phyloP scores from a whole-genome alignment of 2,113 vertebrate species.

The Myiozetetes cayanensis region DNA sequence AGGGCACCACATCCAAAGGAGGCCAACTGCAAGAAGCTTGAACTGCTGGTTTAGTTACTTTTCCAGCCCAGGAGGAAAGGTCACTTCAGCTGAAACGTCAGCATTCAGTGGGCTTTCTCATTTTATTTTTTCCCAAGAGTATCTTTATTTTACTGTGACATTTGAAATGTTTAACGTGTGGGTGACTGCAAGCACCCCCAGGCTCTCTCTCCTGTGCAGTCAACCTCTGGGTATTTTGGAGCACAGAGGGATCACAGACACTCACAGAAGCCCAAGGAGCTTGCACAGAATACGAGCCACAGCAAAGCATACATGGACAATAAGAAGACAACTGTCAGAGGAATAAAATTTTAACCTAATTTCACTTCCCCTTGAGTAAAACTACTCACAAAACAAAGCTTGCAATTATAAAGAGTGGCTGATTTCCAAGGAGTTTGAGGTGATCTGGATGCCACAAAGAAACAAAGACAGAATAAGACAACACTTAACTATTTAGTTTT shows the following conservation, averaged over 20 bases:
- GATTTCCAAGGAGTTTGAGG: neutral
- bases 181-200: neutral
- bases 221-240: neutral
- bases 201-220: neutral
- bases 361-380: neutral
- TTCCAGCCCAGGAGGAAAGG: neutral
- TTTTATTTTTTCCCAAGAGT: neutral
- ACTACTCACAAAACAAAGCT: neutral
- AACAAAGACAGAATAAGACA: neutral
- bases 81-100: neutral
- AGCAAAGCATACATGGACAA: neutral
- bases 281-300: neutral
- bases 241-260: neutral
- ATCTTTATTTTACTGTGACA: neutral
- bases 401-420: neutral
- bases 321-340: neutral
- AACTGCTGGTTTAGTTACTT: neutral
- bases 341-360: neutral
- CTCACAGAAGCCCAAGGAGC: neutral
- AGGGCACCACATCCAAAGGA: neutral
- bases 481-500: neutral
- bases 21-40: fast-evolving
- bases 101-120: neutral
- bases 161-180: neutral
- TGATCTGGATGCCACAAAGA: neutral